Base-by-base conservation (phyloP, 2,888 invertebrate genomes). In the Mimumesa dahlbomi region DNA sequence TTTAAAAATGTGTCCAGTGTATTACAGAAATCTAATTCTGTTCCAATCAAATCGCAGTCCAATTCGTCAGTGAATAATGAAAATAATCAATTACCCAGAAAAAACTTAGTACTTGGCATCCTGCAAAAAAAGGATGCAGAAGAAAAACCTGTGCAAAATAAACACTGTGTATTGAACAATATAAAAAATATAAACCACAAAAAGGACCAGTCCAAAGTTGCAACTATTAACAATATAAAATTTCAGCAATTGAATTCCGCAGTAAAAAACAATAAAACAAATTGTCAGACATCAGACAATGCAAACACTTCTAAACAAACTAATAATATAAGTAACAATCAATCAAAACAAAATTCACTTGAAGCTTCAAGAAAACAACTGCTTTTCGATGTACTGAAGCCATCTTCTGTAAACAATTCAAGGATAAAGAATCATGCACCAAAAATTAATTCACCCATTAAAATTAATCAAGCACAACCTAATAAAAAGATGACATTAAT, bases 401-500 rank as follows among this genome's bases (percentile, higher is more conserved):
- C 18, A 45, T n/a, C 29, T 4, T 18, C 7, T 14, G n/a, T 1
- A 9, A 7, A 43, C 7, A 34, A 42, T 5, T 5, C 19, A 5
- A 43, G 48, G 19, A 18, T 4, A 0, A 31, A 42, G 52, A 43
- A 48, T 13, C 31, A 57, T 18, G 13, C 2, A 18, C 1, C 9
- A 2, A 40, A 54, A 16, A 31, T 31, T 1, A 11, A 21, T 25
- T 13, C 11, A 11, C 6, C 9, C 2, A 13, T n/a, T 34, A 72
- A 69, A 34, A n/a, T n/a, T 11, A 29, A 16, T 6, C 56, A 57
- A 21, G 43, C 11, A 1, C 45, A 18, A 11, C 5, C 50, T 3
- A 63, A 14, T 16, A 69, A 70, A 14, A 77, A 75, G n/a, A 61
- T 75, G 56, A 75, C 82, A 0, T 42, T 88, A 13, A 59, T 84